Percentiles rank a stretch among this genome's conserved stretches.
Conservation (phyloP, 2,888 invertebrate species). For the Suillia variegata region DNA sequence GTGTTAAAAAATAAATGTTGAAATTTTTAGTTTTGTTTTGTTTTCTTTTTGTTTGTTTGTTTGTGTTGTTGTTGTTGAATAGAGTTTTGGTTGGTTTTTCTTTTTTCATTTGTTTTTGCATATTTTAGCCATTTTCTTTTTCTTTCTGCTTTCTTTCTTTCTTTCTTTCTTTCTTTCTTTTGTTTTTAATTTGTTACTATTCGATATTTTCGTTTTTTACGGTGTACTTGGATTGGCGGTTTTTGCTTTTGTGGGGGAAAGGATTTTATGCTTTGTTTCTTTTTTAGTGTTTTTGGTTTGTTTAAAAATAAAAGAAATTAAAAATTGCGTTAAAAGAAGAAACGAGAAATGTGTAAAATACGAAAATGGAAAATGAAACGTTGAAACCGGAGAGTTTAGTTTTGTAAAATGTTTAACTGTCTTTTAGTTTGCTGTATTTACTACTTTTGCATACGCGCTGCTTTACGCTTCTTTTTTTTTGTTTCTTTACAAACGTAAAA, state of each 20-base stretch:
- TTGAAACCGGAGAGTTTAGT: not conserved
- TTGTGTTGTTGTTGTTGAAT: constrained; percentile 41
- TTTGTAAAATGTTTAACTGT: constrained; percentile 10
- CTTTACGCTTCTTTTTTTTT: no score
- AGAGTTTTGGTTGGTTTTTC: no score
- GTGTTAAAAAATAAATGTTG: constrained; percentile 11
- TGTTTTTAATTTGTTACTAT: constrained; percentile 27
- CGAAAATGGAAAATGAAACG: no score
- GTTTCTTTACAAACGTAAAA: no score
- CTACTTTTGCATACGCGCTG: no score
- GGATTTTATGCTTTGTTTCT: no score
- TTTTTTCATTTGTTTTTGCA: no score
- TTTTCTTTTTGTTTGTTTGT: constrained; percentile 27
- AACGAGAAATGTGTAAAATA: no score
- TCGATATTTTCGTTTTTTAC: constrained; percentile 17
- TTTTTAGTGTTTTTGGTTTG: no score
- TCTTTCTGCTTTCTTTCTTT: no score
- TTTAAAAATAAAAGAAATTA: constrained; percentile 16
- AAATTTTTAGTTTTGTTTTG: constrained; percentile 27
- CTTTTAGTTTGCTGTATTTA: not conserved
- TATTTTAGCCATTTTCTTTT: no score
- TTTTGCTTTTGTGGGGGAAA: not conserved
- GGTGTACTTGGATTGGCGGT: constrained; percentile 10
- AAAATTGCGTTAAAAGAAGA: constrained; percentile 19
- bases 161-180: constrained; percentile 32